phyloP scores from a whole-genome alignment of 2,797 vertebrate species.

The Urocyon cinereoargenteus region DNA sequence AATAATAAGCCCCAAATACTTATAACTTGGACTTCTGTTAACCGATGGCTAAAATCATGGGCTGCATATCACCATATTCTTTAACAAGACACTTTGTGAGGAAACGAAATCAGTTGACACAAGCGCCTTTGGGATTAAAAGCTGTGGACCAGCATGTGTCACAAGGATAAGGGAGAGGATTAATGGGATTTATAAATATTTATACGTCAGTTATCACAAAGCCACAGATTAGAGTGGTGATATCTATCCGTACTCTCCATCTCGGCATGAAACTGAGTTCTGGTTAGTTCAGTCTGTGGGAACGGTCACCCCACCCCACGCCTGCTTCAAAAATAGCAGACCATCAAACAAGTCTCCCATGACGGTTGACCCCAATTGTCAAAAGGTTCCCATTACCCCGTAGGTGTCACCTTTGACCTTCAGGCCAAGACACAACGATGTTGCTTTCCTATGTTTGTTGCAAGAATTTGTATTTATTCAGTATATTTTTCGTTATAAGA shows the following conservation, averaged over 20 bases:
- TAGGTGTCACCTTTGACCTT: neutral
- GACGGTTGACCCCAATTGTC: neutral
- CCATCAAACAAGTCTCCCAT: neutral
- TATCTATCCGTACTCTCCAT: neutral
- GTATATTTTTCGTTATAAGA: neutral
- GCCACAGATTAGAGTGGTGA: neutral
- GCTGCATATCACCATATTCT: neutral
- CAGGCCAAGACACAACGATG: accelerated
- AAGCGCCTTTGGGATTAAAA: neutral
- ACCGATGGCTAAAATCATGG: neutral
- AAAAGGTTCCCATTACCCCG: neutral
- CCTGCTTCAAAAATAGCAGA: neutral
- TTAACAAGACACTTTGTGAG: neutral
- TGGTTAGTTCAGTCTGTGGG: neutral
- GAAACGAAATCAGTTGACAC: neutral
- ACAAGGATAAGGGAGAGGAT: neutral
- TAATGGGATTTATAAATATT: neutral
- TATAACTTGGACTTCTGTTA: neutral
- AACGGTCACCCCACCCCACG: neutral
- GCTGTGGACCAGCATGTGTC: neutral
- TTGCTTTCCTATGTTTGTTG: neutral
- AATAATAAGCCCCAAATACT: neutral
- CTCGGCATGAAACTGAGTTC: neutral
- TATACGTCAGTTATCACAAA: neutral
- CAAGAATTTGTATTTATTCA: neutral